A percentile compares a stretch with the other conserved stretches of the same genome.
These are phyloP conservation scores for Nasonia longicornis DNA, from an alignment of 1,140 invertebrate genomes.

Conservation along the genomic window DNA sequence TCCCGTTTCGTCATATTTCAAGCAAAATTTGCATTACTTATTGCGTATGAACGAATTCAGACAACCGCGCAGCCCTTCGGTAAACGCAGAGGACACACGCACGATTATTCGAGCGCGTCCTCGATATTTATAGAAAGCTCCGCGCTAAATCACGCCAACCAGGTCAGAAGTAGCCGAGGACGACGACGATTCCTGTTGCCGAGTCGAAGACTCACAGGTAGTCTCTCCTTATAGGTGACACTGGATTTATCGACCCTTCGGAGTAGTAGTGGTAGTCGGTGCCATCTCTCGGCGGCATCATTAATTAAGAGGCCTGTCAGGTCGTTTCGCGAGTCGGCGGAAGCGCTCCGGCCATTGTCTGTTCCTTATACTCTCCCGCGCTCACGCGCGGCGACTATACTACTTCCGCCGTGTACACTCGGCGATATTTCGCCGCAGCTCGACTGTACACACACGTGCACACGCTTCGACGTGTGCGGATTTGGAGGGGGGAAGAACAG, in stretches of 20 bases:
- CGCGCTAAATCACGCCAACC: neutral
- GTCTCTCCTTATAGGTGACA: constrained; percentile 14
- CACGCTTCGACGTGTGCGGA: constrained; percentile 42
- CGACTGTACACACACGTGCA: neutral
- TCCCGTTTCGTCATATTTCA: neutral
- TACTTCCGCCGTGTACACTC: constrained; percentile 39
- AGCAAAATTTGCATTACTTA: neutral
- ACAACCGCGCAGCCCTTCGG: neutral
- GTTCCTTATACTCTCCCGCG: constrained; percentile 47
- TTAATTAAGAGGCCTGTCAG: constrained; percentile 34
- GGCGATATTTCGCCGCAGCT: constrained; percentile 57
- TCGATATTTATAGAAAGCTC: constrained; percentile 18
- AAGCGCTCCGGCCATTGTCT: constrained; percentile 58
- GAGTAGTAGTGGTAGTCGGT: neutral
- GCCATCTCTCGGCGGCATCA: constrained; percentile 7
- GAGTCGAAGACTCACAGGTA: neutral
- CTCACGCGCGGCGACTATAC: neutral
- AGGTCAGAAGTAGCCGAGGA: constrained; percentile 14
- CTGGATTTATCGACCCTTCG: constrained; percentile 18
- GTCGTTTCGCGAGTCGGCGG: constrained; percentile 48
- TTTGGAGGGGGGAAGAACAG: constrained; percentile 51
- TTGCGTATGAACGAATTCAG: neutral
- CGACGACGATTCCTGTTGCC: constrained; percentile 24
- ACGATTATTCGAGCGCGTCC: constrained; percentile 1
- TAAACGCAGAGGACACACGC: neutral